Evolutionary conservation across 1,140 invertebrate species (phyloP), one percentile per base, ranked within the genome.

Genomic region (Riptortus pedestris): DNA sequence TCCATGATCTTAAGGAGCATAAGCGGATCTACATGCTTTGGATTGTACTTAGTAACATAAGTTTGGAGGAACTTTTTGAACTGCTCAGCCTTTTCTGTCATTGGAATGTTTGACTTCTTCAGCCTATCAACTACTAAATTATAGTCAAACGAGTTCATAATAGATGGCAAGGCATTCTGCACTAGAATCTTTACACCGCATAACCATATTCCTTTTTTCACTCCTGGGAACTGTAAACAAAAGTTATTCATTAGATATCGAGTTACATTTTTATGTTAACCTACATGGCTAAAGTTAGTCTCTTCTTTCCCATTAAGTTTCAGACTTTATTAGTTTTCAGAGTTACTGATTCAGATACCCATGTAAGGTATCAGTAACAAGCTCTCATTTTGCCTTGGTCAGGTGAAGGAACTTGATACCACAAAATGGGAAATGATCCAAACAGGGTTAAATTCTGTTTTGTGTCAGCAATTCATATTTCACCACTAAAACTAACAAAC

Each of bases 1-100:
- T 65, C 64, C 20, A 65, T 20, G n/a, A 65, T 51, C 33, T 61
- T 60, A 3, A 65, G 18, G n/a, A 65, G 20, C n/a, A 33, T 59
- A n/a, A 45, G 31, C 4, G 64, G 59, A 27, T 60, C 63, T 22
- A 31, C 12, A 4, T 22, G 9, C 43, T 38, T 57, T 14, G n/a
- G 2, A 14, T 4, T 1, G 26, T 27, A 31, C 5, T 45, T 45
- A 1, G 18, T 31, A 16, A 47, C 26, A 45, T 65, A 65, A 5
- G 60, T 33, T 33, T 65, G 58, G 22, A 65, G 28, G 27, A 65
- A 65, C 26, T 65, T 59, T 33, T 65, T 65, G 43, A 45, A 58
- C 31, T 38, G 11, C 26, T 65, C 64, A 18, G 64, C 64, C 28
- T 51, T 65, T 22, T 65, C 64, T 20, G 64, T 60, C 1, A 65